Conservation (phyloP, 2,797 vertebrate genomes). For the Galagoides demidoff region DNA sequence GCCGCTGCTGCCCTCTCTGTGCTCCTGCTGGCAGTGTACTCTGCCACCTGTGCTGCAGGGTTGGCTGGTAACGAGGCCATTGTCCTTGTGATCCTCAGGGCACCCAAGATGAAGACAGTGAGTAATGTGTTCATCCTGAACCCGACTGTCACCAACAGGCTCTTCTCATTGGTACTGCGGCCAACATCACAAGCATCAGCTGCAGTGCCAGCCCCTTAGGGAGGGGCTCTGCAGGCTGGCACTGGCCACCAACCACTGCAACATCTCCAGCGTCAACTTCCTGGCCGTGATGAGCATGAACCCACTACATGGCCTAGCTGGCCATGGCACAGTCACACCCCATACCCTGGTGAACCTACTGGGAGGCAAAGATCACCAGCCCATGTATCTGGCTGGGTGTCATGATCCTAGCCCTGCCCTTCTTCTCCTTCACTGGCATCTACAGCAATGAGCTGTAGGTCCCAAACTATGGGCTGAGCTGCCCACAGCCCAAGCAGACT, state of each 20-base stretch:
- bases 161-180: conserved; percentile 92
- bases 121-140: conserved; percentile 95
- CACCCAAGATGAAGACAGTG: conserved; percentile 94
- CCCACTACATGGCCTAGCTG: conserved; percentile 91
- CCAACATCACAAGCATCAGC: conserved; percentile 92
- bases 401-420: conserved; percentile 91
- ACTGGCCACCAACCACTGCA: conserved; percentile 92
- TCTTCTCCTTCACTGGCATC: conserved; percentile 90
- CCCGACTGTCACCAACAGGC: conserved; percentile 91
- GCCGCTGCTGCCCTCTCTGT: conserved; percentile 87
- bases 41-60: conserved; percentile 91
- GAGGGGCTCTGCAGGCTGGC: conserved; percentile 93
- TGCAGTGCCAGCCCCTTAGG: conserved; percentile 93
- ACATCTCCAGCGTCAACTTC: conserved; percentile 94
- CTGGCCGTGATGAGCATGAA: conserved; percentile 93
- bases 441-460: conserved; percentile 85
- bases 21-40: conserved; percentile 91
- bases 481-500: conserved; percentile 91
- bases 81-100: conserved; percentile 93
- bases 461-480: conserved; percentile 92
- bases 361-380: conserved; percentile 90
- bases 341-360: conserved; percentile 90
- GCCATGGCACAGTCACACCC: conserved; percentile 90
- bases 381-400: conserved; percentile 92
- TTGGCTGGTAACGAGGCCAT: conserved; percentile 92